phyloP scores from a whole-genome alignment of 2,113 vertebrate genomes.

The Paralichthys olivaceus region DNA sequence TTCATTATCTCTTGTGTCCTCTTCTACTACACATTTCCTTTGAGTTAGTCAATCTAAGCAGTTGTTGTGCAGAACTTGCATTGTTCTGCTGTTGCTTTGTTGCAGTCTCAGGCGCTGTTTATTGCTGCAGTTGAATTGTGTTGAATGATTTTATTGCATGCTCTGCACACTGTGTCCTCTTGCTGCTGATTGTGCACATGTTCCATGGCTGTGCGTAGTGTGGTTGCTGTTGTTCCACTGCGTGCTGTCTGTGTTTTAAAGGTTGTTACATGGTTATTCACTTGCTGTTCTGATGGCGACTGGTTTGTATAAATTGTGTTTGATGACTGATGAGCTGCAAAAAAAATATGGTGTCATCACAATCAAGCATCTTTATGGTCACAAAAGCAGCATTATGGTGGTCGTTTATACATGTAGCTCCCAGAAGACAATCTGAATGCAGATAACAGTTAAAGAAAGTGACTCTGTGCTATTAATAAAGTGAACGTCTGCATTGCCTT shows the following conservation, averaged over 20 bases:
- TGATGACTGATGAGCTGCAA: not conserved
- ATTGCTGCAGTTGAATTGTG: slow-evolving; percentile 3
- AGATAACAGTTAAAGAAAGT: not conserved
- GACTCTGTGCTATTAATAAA: slow-evolving; percentile 12
- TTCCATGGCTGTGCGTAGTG: not conserved
- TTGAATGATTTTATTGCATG: not conserved
- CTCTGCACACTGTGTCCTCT: not conserved
- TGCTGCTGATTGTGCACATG: not conserved
- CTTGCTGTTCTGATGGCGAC: not conserved
- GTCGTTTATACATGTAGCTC: too few relatives aligned
- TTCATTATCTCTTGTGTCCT: not conserved
- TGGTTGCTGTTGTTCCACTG: not conserved
- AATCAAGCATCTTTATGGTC: not conserved
- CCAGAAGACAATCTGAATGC: too few relatives aligned
- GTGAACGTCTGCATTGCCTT: not conserved
- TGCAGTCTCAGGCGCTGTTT: not conserved
- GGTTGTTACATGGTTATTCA: not conserved
- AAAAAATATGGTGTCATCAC: not conserved
- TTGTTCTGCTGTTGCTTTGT: slow-evolving; percentile 4
- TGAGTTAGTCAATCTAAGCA: not conserved
- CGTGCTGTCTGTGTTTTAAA: not conserved
- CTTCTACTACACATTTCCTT: not conserved
- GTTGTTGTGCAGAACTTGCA: not conserved
- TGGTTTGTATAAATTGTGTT: not conserved
- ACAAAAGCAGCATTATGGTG: not conserved